A percentile compares a stretch with the other conserved stretches of the same genome.
These are phyloP conservation scores for Oreotrochilus melanogaster DNA, from an alignment of 2,113 vertebrate genomes.

Conservation along the genomic window DNA sequence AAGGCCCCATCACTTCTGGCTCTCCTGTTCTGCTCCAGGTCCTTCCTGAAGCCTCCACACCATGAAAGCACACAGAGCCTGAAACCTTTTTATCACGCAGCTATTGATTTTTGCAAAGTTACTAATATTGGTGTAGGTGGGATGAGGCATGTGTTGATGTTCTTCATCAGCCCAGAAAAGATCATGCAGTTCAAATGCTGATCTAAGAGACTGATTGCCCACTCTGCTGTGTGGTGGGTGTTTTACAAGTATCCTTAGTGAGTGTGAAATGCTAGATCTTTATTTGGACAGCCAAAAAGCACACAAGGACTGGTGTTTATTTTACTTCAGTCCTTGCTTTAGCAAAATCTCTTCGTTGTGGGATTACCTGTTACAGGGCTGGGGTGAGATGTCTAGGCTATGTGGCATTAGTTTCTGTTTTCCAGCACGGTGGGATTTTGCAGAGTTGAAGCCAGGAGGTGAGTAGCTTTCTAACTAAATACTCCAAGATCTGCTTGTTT, in stretches of 20 bases:
- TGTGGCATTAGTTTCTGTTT: background rate
- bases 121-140: background rate
- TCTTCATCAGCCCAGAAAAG: background rate
- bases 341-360: background rate
- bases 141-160: background rate
- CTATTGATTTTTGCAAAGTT: background rate
- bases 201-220: background rate
- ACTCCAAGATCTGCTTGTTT: conserved; percentile 9
- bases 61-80: background rate
- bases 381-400: background rate
- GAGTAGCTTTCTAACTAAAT: background rate
- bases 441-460: conserved; percentile 12
- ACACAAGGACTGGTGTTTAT: background rate
- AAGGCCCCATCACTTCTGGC: fast-evolving
- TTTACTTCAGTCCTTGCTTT: background rate
- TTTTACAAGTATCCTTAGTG: background rate
- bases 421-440: background rate
- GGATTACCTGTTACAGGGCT: background rate
- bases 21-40: background rate
- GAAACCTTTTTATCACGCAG: background rate
- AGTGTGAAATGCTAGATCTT: background rate
- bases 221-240: background rate
- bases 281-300: background rate
- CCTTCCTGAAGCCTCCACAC: background rate
- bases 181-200: background rate